Evolutionary conservation across 2,113 vertebrate genomes (phyloP).

Genomic region (Trachemys scripta): DNA sequence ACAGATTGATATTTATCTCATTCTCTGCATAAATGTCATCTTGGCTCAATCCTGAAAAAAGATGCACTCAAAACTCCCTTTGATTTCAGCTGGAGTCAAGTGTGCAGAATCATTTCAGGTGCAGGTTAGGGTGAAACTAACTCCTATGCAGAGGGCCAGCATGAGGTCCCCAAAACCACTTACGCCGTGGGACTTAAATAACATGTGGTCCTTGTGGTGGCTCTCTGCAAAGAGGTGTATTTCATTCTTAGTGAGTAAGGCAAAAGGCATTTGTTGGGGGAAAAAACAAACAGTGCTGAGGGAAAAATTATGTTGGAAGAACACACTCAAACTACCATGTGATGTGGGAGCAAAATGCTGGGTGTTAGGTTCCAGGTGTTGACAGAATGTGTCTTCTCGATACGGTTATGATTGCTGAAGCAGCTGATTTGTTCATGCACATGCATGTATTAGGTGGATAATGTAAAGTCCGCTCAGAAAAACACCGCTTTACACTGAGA

Average conservation of each 20-base stretch:
- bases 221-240: slow-evolving; percentile 4
- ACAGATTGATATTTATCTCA: not conserved
- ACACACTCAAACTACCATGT: slow-evolving; percentile 17
- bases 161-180: not conserved
- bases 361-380: slow-evolving; percentile 51
- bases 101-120: not conserved
- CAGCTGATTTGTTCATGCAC: slow-evolving; percentile 77
- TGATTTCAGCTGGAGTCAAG: not conserved
- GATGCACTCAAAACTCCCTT: not conserved
- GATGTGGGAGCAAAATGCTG: slow-evolving; percentile 42
- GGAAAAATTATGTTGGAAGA: slow-evolving; percentile 48
- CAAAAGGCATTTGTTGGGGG: slow-evolving; percentile 45
- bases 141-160: not conserved
- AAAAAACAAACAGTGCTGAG: slow-evolving; percentile 23
- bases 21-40: not conserved
- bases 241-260: slow-evolving; percentile 51
- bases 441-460: slow-evolving; percentile 72
- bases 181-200: slow-evolving; percentile 41
- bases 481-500: slow-evolving; percentile 78
- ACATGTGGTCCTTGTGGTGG: not conserved
- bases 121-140: not conserved
- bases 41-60: not conserved
- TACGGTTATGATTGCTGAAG: slow-evolving; percentile 36
- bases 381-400: slow-evolving; percentile 30
- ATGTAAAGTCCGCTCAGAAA: slow-evolving; percentile 73